Evolutionary conservation across 2,113 vertebrate genomes (phyloP).

Genomic region (Alligator mississippiensis): DNA sequence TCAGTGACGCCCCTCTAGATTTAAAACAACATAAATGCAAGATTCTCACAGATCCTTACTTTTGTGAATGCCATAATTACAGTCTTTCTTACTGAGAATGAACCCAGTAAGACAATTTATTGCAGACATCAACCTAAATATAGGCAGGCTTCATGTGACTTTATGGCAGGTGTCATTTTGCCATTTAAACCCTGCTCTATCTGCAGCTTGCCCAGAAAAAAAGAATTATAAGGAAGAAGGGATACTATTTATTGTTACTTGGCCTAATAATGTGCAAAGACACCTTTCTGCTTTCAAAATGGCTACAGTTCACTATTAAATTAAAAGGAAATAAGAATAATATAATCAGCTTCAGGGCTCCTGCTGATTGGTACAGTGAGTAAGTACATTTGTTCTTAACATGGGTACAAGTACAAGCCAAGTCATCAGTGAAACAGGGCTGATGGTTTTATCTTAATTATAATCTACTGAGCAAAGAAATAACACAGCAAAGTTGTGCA

Average conservation of each 20-base stretch:
- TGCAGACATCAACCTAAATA: slow-evolving; percentile 21
- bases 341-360: not conserved
- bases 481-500: not conserved
- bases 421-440: not conserved
- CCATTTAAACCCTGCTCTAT: slow-evolving; percentile 36
- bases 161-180: slow-evolving; percentile 12
- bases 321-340: not conserved
- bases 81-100: slow-evolving; percentile 4
- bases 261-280: not conserved
- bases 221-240: not conserved
- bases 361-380: not conserved
- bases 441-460: not conserved
- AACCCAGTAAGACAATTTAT: slow-evolving; percentile 4
- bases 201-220: not conserved
- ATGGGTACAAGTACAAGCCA: not conserved
- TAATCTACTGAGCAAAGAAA: not conserved
- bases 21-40: not conserved
- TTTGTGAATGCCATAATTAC: not conserved
- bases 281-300: not conserved
- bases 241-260: not conserved
- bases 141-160: not conserved
- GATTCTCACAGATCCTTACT: not conserved
- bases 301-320: not conserved
- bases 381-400: not conserved
- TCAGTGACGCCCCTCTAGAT: not conserved